These are phyloP conservation scores for Hippoglossus stenolepis DNA, from an alignment of 2,113 vertebrate genomes.

Conservation along the genomic window DNA sequence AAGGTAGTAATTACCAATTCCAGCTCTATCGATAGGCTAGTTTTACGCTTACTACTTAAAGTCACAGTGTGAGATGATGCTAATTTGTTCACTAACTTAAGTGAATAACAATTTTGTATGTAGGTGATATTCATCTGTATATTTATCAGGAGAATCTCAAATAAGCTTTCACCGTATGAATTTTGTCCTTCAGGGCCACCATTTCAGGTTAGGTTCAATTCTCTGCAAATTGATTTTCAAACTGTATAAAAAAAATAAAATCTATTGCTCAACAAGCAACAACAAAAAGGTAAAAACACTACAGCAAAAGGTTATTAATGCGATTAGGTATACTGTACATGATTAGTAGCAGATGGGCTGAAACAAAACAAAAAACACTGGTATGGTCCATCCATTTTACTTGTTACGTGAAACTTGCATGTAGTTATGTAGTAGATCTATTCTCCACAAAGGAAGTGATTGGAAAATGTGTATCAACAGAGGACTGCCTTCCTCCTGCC, in stretches of 20 bases:
- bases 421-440: constrained; percentile 17
- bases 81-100: too few relatives aligned
- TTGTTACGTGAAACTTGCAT: constrained; percentile 15
- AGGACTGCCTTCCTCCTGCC: constrained; percentile 70
- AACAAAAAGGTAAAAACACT: constrained; percentile 12
- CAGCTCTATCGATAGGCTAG: not conserved
- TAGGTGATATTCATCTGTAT: not conserved
- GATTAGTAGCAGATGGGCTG: constrained; percentile 52
- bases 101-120: not conserved
- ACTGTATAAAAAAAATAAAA: constrained; percentile 1
- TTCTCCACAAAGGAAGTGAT: constrained; percentile 23
- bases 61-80: not conserved
- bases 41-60: not conserved
- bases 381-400: constrained; percentile 70
- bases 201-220: not conserved
- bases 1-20: not conserved
- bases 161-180: not conserved
- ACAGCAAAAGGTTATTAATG: constrained; percentile 21
- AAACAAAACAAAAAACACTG: constrained; percentile 55
- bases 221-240: constrained; percentile 25
- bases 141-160: not conserved
- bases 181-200: constrained; percentile 26
- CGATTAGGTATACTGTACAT: constrained; percentile 36
- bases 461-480: constrained; percentile 64
- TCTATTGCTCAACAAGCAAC: constrained; percentile 16